A percentile compares a stretch with the other conserved stretches of the same genome.
phyloP scores from a whole-genome alignment of 2,797 vertebrate genomes.

The Eulemur albifrons region DNA sequence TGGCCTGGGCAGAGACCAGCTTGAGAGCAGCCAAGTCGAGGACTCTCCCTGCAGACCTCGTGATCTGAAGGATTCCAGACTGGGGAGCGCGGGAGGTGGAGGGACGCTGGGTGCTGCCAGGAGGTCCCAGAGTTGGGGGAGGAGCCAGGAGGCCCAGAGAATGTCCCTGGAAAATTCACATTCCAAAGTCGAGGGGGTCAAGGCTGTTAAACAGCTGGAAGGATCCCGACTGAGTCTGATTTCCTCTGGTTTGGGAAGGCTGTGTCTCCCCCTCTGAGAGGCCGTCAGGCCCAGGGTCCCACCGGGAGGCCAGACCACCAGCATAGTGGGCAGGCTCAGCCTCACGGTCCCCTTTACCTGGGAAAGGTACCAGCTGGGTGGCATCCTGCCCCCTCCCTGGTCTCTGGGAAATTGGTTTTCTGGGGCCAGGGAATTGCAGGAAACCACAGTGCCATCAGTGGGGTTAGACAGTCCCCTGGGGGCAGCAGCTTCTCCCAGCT shows the following conservation, averaged over 20 bases:
- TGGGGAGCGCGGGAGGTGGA: not conserved
- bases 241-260: too few relatives aligned
- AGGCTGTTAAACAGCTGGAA: not conserved
- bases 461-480: not conserved
- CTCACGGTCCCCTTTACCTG: not conserved
- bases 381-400: not conserved
- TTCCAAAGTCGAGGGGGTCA: not conserved
- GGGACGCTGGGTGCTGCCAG: not conserved
- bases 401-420: not conserved
- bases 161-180: not conserved
- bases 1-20: not conserved
- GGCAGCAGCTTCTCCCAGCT: accelerated
- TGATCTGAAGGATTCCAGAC: not conserved
- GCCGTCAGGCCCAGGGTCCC: not conserved
- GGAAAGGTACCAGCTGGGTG: not conserved
- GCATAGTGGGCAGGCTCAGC: not conserved
- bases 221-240: not conserved
- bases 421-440: not conserved
- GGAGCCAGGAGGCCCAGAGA: not conserved
- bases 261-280: not conserved
- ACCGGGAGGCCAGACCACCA: not conserved
- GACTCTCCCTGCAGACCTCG: not conserved
- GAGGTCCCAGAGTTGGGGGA: not conserved
- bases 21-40: not conserved
- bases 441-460: not conserved